Conservation (phyloP, 2,797 vertebrate species). For the Malacoraja senta region DNA sequence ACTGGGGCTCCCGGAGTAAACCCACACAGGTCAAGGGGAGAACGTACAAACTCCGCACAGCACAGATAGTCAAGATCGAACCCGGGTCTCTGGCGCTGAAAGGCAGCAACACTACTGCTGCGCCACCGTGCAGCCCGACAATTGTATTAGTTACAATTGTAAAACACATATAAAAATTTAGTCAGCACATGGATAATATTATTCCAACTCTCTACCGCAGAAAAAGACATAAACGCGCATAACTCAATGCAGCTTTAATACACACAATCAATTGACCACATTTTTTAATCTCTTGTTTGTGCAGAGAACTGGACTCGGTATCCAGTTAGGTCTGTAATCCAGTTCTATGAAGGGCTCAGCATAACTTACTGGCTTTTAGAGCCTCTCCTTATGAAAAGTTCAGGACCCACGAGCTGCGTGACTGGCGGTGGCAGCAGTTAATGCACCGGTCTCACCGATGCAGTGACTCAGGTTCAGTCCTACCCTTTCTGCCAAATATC, state of each 20-base stretch:
- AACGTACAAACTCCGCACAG: no score
- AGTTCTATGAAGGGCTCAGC: neutral
- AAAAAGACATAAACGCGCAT: neutral
- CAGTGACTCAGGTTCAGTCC: no score
- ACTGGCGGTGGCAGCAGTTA: no score
- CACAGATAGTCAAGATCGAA: no score
- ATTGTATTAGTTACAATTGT: neutral
- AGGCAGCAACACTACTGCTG: no score
- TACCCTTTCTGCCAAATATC: no score
- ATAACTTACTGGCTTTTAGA: neutral
- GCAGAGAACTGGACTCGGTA: neutral
- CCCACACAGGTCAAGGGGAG: no score
- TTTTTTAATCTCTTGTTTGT: neutral
- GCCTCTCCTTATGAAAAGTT: neutral
- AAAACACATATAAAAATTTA: neutral
- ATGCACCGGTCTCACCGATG: no score
- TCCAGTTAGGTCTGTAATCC: neutral
- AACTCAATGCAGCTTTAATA: neutral
- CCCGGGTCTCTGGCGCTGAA: no score
- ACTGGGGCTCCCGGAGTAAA: no score
- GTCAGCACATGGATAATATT: neutral
- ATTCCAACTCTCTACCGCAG: neutral
- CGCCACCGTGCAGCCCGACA: neutral
- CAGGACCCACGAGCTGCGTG: neutral
- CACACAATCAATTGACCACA: neutral